phyloP scores from a whole-genome alignment of 2,888 invertebrate genomes.

The Cryptocheilus praepositus region DNA sequence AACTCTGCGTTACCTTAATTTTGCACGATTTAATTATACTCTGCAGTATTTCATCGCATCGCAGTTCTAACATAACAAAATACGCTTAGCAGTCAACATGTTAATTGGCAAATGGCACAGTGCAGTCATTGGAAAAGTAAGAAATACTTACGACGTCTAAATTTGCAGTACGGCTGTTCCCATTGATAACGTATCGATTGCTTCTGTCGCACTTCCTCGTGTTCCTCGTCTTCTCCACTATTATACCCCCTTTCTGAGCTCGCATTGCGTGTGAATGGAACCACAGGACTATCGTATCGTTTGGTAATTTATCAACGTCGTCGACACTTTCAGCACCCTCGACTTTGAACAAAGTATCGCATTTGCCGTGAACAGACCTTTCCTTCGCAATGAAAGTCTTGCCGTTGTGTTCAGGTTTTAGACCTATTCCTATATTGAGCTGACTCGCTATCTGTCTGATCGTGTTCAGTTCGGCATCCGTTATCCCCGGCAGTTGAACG shows the following conservation, averaged over 20 bases:
- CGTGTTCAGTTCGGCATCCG: background rate
- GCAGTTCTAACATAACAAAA: too few species aligned
- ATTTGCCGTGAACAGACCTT: background rate
- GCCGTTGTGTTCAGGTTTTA: background rate
- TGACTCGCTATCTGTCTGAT: slow-evolving; percentile 1
- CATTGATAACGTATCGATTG: too few species aligned
- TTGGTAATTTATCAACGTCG: background rate
- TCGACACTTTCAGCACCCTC: background rate
- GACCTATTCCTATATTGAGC: background rate
- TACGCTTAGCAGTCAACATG: too few species aligned
- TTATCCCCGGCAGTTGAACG: background rate
- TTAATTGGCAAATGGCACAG: too few species aligned
- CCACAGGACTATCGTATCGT: background rate
- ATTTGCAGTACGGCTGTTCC: background rate
- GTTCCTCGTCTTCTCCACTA: background rate
- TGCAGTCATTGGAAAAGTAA: background rate
- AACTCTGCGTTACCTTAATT: too few species aligned
- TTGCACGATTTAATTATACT: too few species aligned
- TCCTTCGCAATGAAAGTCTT: background rate
- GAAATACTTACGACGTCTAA: background rate
- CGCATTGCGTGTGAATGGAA: too few species aligned
- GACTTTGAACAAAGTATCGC: too few species aligned
- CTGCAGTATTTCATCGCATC: too few species aligned
- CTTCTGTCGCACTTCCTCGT: background rate
- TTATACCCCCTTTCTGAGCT: too few species aligned